phyloP scores from a whole-genome alignment of 2,797 vertebrate genomes.

The Echeneis naucrates region DNA sequence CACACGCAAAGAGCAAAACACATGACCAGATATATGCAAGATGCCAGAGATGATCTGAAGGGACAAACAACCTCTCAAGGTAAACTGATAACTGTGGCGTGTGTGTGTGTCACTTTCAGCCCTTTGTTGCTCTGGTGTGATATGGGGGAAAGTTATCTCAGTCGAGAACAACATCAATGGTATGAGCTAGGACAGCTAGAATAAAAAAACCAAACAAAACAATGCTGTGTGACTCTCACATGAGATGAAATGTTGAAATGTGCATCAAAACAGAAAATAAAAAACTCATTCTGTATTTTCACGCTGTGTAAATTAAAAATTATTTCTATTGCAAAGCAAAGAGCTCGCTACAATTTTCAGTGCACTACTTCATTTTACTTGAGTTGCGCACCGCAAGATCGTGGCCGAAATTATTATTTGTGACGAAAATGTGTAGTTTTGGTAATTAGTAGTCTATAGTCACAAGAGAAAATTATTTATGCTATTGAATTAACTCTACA shows the following conservation, averaged over 20 bases:
- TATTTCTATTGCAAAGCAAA: not conserved
- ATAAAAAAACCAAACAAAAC: slow-evolving; percentile 24
- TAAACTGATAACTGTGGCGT: slow-evolving; percentile 9
- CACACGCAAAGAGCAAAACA: slow-evolving; percentile 48
- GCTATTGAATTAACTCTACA: slow-evolving; percentile 3
- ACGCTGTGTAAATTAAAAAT: not conserved
- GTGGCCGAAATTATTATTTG: not conserved
- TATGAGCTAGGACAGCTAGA: slow-evolving; percentile 9
- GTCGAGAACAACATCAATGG: slow-evolving; percentile 44
- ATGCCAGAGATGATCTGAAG: slow-evolving; percentile 29
- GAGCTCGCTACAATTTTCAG: not conserved
- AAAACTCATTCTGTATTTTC: not conserved
- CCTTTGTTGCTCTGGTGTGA: slow-evolving; percentile 7
- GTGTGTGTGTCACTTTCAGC: slow-evolving; percentile 6
- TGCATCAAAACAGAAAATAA: not conserved
- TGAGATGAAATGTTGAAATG: not conserved
- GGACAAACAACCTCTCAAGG: slow-evolving; percentile 20
- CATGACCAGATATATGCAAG: slow-evolving; percentile 61
- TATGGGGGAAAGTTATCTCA: slow-evolving; percentile 24
- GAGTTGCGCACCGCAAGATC: slow-evolving; percentile 2
- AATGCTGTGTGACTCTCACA: slow-evolving; percentile 36
- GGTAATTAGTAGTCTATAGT: slow-evolving; percentile 17
- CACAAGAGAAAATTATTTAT: not conserved
- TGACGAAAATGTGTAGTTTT: not conserved
- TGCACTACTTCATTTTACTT: slow-evolving; percentile 1